Percentiles rank a stretch among this genome's conserved stretches.
phyloP scores from a whole-genome alignment of 2,888 invertebrate genomes.

The Tenodera sinensis region DNA sequence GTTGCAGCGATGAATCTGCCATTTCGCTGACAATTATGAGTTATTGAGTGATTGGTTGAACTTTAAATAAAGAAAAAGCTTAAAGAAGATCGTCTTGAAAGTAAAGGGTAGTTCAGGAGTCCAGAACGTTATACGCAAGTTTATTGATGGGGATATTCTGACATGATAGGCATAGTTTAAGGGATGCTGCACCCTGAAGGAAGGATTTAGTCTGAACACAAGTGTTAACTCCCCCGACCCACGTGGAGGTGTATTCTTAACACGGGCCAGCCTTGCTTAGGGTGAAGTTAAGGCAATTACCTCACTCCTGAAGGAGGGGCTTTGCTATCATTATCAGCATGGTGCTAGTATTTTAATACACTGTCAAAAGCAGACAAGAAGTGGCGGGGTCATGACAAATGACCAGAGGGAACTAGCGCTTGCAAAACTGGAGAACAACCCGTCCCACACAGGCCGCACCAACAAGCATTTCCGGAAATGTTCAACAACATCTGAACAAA shows the following conservation, averaged over 20 bases:
- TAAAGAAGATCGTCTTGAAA: too few species aligned
- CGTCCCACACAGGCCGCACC: background rate
- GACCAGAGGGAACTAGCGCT: background rate
- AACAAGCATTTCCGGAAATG: background rate
- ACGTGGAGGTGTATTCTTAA: background rate
- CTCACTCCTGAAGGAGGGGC: background rate
- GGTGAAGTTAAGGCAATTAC: background rate
- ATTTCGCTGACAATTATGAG: too few species aligned
- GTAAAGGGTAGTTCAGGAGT: too few species aligned
- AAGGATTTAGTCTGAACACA: background rate
- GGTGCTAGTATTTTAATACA: slow-evolving; percentile 4
- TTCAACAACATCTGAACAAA: background rate
- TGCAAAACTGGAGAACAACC: background rate
- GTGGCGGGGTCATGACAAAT: background rate
- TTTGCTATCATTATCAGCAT: slow-evolving; percentile 4
- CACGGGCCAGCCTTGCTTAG: background rate
- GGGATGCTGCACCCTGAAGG: background rate
- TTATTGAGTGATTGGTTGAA: too few species aligned
- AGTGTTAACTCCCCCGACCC: background rate
- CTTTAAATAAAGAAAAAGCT: too few species aligned
- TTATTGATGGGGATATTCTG: background rate
- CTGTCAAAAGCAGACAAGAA: slow-evolving; percentile 9
- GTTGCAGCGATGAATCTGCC: too few species aligned
- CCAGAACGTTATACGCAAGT: background rate
- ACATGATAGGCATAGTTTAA: background rate